phyloP scores from a whole-genome alignment of 2,888 invertebrate genomes.

The Macrophya annulata region DNA sequence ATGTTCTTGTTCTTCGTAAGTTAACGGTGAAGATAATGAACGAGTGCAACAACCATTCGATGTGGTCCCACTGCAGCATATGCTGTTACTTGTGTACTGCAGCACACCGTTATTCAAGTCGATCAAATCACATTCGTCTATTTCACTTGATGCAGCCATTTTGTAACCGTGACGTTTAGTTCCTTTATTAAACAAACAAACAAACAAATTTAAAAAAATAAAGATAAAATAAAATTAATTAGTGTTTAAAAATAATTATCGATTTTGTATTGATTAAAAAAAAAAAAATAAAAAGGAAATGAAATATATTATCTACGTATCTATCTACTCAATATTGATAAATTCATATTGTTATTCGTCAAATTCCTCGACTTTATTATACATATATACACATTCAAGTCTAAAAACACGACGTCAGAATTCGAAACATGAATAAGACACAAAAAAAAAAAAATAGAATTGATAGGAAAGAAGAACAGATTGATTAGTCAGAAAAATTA shows the following conservation, averaged over 20 bases:
- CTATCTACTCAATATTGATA: background rate
- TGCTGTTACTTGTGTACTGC: slow-evolving; percentile 53
- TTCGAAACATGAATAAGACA: background rate
- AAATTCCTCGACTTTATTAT: background rate
- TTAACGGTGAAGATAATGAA: slow-evolving; percentile 53
- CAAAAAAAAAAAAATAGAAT: background rate
- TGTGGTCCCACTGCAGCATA: background rate
- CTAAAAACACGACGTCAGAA: background rate
- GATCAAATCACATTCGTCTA: slow-evolving; percentile 75
- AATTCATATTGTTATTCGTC: too few species aligned
- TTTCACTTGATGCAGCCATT: slow-evolving; percentile 50
- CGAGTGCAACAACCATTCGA: slow-evolving; percentile 14
- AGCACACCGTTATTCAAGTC: slow-evolving; percentile 71
- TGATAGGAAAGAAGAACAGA: background rate
- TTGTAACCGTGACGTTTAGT: slow-evolving; percentile 30
- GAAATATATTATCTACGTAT: too few species aligned
- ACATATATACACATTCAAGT: too few species aligned
- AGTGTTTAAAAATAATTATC: background rate
- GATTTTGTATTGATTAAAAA: background rate
- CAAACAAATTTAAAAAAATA: background rate
- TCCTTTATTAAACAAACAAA: background rate
- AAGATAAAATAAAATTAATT: background rate
- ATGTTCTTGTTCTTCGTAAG: slow-evolving; percentile 76
- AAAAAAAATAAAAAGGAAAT: background rate
- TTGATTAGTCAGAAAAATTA: too few species aligned